Evolutionary conservation across 1,140 invertebrate genomes (phyloP), one percentile per base, ranked within the genome.

Genomic region (Drosophila sucinea): DNA sequence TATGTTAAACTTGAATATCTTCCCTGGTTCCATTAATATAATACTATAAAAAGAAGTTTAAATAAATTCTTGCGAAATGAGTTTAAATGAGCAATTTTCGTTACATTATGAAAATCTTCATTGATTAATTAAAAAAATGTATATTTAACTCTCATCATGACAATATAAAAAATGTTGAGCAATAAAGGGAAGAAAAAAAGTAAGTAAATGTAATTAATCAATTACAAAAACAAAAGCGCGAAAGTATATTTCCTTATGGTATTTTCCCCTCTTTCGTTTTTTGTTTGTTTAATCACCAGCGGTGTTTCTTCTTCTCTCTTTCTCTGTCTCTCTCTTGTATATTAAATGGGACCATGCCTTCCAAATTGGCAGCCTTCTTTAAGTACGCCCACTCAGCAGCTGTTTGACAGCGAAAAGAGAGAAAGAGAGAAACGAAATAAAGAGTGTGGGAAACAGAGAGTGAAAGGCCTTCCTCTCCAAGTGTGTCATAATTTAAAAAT

Each of bases 401-500:
- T 86, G 83, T 86, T 85, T 61, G 70, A 79, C 78, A 51, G 44
- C 23, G 71, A 82, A 76, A 68, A 40, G 51, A 67, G 47, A 33
- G 17, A 6, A 25, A 44, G 33, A 55, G 33, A 55, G 35, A 38
- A 2, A 25, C 33, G 63, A 51, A 27, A n/a, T 17, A 6, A 17
- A 47, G 35, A 60, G 40, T 32, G 44, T 65, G 27, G 25, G 65
- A 32, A 11, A 58, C 40, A 47, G 57, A 33, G 32, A 33, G 47
- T 38, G 55, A 17, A 74, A 61, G 69, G 56, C 38, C n/a, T 62
- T 41, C 17, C 29, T 62, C 60, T 30, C 33, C 44, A 32, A 35
- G 25, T 65, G 83, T 86, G 83, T 86, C 83, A 86, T 86, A 86
- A 87, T 86, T 86, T 86, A 86, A 71, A 86, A 86, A 86, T 86